A percentile compares a stretch with the other conserved stretches of the same genome.
phyloP scores from a whole-genome alignment of 2,113 vertebrate species.

The Chaetodon auriga region DNA sequence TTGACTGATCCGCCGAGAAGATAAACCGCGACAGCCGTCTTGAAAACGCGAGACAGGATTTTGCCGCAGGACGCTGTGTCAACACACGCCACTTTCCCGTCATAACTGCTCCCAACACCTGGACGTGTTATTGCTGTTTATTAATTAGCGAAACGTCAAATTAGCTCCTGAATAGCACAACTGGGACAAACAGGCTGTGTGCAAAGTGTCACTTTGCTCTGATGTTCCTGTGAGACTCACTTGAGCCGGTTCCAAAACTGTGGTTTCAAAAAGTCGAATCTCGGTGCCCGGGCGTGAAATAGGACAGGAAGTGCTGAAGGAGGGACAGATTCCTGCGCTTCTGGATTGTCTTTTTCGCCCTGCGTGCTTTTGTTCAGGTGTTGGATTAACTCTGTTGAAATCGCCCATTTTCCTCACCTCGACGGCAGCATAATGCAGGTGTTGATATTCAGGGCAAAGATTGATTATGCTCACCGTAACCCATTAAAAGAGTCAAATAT shows the following conservation, averaged over 20 bases:
- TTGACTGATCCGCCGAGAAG: conserved; percentile 4
- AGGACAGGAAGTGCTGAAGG: conserved; percentile 29
- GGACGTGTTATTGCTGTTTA: conserved; percentile 26
- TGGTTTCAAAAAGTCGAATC: conserved; percentile 58
- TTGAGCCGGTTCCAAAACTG: conserved; percentile 22
- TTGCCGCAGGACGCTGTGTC: neutral
- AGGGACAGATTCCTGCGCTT: conserved; percentile 11
- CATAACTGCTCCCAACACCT: conserved; percentile 5
- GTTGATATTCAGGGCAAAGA: conserved; percentile 54
- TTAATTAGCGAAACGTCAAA: conserved; percentile 53
- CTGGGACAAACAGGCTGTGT: neutral
- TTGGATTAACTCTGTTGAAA: conserved; percentile 72
- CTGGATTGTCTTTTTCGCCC: conserved; percentile 13
- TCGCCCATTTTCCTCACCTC: conserved; percentile 45
- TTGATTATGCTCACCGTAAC: conserved; percentile 19
- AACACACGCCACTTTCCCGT: neutral
- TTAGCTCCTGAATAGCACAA: conserved; percentile 22
- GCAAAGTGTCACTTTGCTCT: conserved; percentile 46
- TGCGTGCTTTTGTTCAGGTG: conserved; percentile 56
- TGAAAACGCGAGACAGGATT: neutral
- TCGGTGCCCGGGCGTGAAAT: conserved; percentile 48
- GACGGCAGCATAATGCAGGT: conserved; percentile 30
- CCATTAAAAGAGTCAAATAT: conserved; percentile 34
- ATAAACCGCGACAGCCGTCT: neutral
- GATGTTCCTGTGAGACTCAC: conserved; percentile 15